Conservation (phyloP, 2,113 vertebrate genomes). For the Meleagris gallopavo region DNA sequence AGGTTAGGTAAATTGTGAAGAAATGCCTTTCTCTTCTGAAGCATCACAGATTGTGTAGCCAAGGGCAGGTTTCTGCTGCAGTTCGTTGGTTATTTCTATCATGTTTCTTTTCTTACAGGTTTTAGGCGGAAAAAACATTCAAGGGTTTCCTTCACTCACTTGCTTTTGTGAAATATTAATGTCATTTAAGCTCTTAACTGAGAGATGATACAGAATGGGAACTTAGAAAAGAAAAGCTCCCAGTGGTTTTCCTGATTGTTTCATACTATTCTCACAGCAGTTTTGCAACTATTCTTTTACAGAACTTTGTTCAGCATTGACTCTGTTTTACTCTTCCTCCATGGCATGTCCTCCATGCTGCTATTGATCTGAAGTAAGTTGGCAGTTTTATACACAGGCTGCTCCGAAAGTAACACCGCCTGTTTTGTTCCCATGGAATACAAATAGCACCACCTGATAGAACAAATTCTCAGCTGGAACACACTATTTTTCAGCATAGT, state of each 20-base stretch:
- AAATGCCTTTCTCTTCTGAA: constrained; percentile 34
- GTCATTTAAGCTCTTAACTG: constrained; percentile 2
- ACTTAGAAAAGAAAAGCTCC: not conserved
- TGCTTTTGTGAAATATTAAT: constrained; percentile 7
- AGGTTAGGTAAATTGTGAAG: constrained; percentile 32
- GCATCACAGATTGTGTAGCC: constrained; percentile 18
- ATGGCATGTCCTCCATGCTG: not conserved
- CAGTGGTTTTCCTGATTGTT: not conserved
- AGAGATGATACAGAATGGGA: not conserved
- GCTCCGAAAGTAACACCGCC: no score
- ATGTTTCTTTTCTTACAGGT: not conserved
- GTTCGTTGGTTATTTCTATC: not conserved
- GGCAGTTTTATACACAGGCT: not conserved
- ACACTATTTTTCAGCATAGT: no score
- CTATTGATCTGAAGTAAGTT: not conserved
- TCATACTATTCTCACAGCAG: not conserved
- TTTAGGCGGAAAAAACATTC: not conserved
- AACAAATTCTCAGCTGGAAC: no score
- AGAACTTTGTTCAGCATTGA: not conserved
- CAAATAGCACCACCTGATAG: no score
- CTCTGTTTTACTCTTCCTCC: not conserved
- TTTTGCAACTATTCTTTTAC: not conserved
- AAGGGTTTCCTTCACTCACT: not conserved
- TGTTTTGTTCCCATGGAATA: no score
- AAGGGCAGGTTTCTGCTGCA: constrained; percentile 20